Base-by-base conservation (phyloP, 2,888 invertebrate genomes). In the Pristionchus japonicus region DNA sequence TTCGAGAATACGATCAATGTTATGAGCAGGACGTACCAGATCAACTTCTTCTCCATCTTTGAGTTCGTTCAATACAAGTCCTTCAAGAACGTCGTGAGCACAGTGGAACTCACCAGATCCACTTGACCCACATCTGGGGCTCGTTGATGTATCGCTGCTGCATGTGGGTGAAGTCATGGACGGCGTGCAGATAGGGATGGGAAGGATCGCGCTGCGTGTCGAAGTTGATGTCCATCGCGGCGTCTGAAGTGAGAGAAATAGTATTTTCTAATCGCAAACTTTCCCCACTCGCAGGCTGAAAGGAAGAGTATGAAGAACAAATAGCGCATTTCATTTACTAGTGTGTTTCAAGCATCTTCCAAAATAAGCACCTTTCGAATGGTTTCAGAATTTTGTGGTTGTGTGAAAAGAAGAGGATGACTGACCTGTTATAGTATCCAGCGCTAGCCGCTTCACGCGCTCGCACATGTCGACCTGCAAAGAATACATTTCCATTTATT, bases 371-470 rank as follows among this genome's bases (percentile, higher is more conserved):
- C n/a, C n/a, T n/a, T n/a, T n/a, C n/a, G n/a, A n/a, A n/a, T n/a
- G n/a, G n/a, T n/a, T n/a, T n/a, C n/a, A n/a, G n/a, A n/a, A n/a
- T n/a, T n/a, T n/a, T n/a, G n/a, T n/a, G n/a, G n/a, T n/a, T n/a
- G n/a, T n/a, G n/a, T n/a, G n/a, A n/a, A n/a, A n/a, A n/a, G n/a
- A n/a, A n/a, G n/a, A n/a, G n/a, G n/a, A n/a, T n/a, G n/a, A 43
- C 82, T 13, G 4, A 86, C 86, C 86, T 20, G 70, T 40, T n/a
- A 86, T 86, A 27, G 89, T 95, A 91, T 96, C 96, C 85, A 96
- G 92, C 2, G 96, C 95, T 91, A 95, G 95, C 0, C 94, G 93
- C 11, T 95, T 95, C n/a, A 95, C 93, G 85, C 94, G 90, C 89
- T 82, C 95, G 90, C 67, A 11, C 93, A 89, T 61, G 93, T 90